phyloP scores from a whole-genome alignment of 2,797 vertebrate species.

The Botia almorhae region DNA sequence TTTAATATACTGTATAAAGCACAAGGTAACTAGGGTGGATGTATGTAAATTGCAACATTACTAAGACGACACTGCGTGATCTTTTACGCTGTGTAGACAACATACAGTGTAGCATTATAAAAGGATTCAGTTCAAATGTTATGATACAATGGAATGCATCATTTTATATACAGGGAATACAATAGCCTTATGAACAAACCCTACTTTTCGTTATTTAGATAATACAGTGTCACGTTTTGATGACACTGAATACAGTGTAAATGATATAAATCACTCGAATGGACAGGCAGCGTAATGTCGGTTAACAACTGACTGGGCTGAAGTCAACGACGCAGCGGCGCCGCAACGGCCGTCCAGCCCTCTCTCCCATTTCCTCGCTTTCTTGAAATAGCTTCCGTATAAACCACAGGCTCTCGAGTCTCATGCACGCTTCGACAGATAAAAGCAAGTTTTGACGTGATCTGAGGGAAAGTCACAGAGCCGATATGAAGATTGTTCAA shows the following conservation, averaged over 20 bases:
- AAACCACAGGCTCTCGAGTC: background rate
- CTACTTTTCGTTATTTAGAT: too few relatives aligned
- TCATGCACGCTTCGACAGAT: too few relatives aligned
- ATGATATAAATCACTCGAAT: background rate
- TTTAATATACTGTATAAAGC: background rate
- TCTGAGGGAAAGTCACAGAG: constrained; percentile 10
- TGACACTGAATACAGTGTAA: background rate
- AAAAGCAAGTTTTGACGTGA: background rate
- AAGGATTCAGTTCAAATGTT: too few relatives aligned
- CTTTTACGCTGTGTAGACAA: too few relatives aligned
- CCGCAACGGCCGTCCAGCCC: constrained; percentile 38
- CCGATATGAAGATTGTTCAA: constrained; percentile 21
- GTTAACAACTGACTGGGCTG: constrained; percentile 9
- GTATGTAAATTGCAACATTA: too few relatives aligned
- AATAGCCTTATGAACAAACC: too few relatives aligned
- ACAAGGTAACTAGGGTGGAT: background rate
- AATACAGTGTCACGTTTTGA: background rate
- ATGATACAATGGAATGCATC: background rate
- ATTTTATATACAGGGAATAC: too few relatives aligned
- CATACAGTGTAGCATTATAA: too few relatives aligned
- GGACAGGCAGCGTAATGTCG: constrained; percentile 1
- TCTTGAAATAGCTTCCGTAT: background rate
- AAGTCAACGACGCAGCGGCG: constrained; percentile 43
- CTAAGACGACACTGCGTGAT: too few relatives aligned
- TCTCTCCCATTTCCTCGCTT: background rate